phyloP scores from a whole-genome alignment of 2,888 invertebrate species.

The Lumbricus terrestris region DNA sequence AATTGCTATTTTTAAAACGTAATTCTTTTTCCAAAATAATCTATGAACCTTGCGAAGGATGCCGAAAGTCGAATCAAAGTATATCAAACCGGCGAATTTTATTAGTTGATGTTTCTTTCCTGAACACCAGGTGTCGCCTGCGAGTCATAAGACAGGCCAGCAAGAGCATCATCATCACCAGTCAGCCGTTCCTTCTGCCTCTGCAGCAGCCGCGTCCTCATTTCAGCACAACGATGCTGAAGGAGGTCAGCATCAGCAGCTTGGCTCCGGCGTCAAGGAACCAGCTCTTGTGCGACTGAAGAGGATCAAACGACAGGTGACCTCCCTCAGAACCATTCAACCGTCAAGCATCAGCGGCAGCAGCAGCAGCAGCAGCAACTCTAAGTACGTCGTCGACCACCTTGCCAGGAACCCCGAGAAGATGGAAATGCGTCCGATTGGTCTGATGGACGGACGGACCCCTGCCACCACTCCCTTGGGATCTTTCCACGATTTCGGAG shows the following conservation, averaged over 20 bases:
- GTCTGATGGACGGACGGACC: neutral
- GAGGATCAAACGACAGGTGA: constrained; percentile 8
- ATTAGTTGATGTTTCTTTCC: neutral
- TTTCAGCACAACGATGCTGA: neutral
- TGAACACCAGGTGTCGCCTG: neutral
- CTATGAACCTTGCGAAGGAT: no score
- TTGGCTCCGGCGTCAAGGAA: neutral
- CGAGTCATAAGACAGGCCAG: neutral
- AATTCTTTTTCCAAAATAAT: neutral
- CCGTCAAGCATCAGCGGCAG: neutral
- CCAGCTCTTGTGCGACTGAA: constrained; percentile 7
- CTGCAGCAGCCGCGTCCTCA: neutral
- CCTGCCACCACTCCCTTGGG: neutral
- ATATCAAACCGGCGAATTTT: neutral
- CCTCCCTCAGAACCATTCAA: neutral
- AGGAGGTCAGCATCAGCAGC: neutral
- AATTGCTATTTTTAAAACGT: no score
- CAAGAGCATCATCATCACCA: neutral
- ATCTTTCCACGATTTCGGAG: neutral
- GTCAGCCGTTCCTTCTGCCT: neutral
- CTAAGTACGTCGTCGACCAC: neutral
- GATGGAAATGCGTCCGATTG: neutral
- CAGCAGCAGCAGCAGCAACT: neutral
- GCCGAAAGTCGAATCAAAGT: neutral
- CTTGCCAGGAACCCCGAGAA: neutral